Evolutionary conservation across 2,888 invertebrate species (phyloP).

Genomic region (Lypha dubia): DNA sequence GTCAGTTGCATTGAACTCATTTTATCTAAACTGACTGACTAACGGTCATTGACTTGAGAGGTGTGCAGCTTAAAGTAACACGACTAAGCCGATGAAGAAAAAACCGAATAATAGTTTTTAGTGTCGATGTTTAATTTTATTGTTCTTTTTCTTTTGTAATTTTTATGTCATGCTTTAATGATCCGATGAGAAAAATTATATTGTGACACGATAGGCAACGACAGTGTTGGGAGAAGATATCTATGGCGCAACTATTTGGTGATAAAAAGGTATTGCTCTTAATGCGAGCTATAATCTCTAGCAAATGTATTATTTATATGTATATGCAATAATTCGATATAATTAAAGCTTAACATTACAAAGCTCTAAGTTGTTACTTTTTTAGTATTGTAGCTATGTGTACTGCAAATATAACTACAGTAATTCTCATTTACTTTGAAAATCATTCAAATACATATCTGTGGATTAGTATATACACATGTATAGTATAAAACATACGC

Average conservation of each 20-base stretch:
- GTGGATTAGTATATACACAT: too few relatives aligned
- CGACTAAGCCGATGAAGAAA: conserved; percentile 33
- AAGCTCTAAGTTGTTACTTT: too few relatives aligned
- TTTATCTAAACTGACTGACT: conserved; percentile 44
- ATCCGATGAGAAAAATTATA: conserved; percentile 31
- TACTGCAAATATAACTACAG: too few relatives aligned
- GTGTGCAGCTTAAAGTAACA: conserved; percentile 34
- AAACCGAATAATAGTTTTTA: conserved; percentile 53
- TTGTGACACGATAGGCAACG: neutral
- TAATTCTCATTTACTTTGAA: too few relatives aligned
- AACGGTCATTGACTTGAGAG: conserved; percentile 68
- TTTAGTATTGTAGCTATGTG: too few relatives aligned
- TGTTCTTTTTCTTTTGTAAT: conserved; percentile 35
- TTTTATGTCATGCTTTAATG: conserved; percentile 60
- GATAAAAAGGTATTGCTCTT: neutral
- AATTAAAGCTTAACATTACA: too few relatives aligned
- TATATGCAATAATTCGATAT: too few relatives aligned
- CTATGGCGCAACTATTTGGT: neutral
- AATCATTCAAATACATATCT: too few relatives aligned
- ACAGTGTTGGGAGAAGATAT: conserved; percentile 12
- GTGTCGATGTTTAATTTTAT: conserved; percentile 30
- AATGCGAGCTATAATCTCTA: too few relatives aligned
- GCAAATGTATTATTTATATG: too few relatives aligned
- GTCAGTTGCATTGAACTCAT: conserved; percentile 65
- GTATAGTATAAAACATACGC: too few relatives aligned